A percentile compares a stretch with the other conserved stretches of the same genome.
phyloP scores from a whole-genome alignment of 2,888 invertebrate species.

The Agonopterix alstromeriana region DNA sequence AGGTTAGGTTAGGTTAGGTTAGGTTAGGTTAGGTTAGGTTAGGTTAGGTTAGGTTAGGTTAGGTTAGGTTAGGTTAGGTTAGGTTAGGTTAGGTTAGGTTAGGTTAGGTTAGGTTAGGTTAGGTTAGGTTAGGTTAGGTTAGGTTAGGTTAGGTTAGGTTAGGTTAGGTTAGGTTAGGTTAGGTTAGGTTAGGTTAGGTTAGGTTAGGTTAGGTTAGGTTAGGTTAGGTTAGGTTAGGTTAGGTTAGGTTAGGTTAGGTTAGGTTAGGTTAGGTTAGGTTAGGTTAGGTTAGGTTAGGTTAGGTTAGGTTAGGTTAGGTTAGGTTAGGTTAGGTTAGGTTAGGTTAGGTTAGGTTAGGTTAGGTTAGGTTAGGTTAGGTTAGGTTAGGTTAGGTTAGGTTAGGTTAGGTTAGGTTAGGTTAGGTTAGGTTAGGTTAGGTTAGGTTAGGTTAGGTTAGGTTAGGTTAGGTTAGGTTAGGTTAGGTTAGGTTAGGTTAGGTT shows the following conservation, averaged over 20 bases:
- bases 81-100: slow-evolving; percentile 7
- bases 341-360: background rate
- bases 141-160: slow-evolving; percentile 3
- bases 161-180: slow-evolving; percentile 5
- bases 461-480: too few species aligned
- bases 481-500: too few species aligned
- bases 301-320: slow-evolving; percentile 11
- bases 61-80: slow-evolving; percentile 11
- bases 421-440: too few species aligned
- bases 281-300: slow-evolving; percentile 10
- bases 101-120: slow-evolving; percentile 6
- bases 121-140: background rate
- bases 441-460: too few species aligned
- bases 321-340: slow-evolving; percentile 11
- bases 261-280: slow-evolving; percentile 11
- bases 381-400: too few species aligned
- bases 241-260: slow-evolving; percentile 13
- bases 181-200: slow-evolving; percentile 11
- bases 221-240: slow-evolving; percentile 12
- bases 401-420: too few species aligned
- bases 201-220: slow-evolving; percentile 5
- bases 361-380: too few species aligned
- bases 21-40: slow-evolving; percentile 16
- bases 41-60: slow-evolving; percentile 16
- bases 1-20: slow-evolving; percentile 11